Conservation (phyloP, 2,888 invertebrate genomes). For the Diachrysia chrysitis region DNA sequence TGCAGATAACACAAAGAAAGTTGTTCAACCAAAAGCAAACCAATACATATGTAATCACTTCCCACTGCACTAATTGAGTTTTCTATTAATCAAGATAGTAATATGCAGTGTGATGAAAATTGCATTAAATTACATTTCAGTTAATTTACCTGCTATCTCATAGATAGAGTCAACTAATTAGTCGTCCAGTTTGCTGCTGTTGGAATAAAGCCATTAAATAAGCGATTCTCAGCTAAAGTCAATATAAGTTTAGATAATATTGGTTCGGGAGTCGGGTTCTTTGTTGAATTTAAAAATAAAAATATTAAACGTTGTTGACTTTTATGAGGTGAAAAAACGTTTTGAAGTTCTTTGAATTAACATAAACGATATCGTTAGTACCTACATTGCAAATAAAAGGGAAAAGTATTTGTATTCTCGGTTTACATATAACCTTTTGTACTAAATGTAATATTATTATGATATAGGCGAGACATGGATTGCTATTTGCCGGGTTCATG, state of each 20-base stretch:
- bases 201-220: background rate
- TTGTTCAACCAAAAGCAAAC: too few relatives aligned
- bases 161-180: slow-evolving; percentile 18
- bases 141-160: slow-evolving; percentile 3
- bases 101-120: background rate
- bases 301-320: background rate
- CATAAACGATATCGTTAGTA: background rate
- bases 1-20: too few relatives aligned
- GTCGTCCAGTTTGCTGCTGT: background rate
- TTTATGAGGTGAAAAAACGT: background rate
- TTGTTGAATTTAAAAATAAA: slow-evolving; percentile 2
- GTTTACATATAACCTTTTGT: too few relatives aligned
- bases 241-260: background rate
- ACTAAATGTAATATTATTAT: too few relatives aligned
- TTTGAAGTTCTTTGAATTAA: background rate
- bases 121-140: slow-evolving; percentile 2
- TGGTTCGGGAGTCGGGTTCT: background rate
- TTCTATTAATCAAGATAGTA: background rate
- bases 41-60: background rate
- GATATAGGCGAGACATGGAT: too few relatives aligned
- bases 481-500: too few relatives aligned
- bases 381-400: too few relatives aligned
- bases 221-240: background rate
- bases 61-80: background rate
- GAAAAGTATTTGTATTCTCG: too few relatives aligned